Evolutionary conservation across 2,888 invertebrate species (phyloP).

Genomic region (Drosophila dives): DNA sequence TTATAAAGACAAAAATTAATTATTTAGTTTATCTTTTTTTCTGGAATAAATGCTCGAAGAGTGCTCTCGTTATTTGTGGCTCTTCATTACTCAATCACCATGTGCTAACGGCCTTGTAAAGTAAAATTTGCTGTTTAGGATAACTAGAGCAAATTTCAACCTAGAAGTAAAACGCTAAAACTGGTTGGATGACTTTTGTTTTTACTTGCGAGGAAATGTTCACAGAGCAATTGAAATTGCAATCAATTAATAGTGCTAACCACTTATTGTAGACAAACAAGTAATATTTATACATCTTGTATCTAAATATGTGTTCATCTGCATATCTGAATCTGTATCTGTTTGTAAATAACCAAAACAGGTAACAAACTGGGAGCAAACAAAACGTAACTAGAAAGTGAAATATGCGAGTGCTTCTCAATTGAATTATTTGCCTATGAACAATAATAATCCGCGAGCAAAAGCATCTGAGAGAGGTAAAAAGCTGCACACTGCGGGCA

Average conservation of each 20-base stretch:
- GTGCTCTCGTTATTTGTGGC: neutral
- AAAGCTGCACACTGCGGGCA: neutral
- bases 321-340: conserved; percentile 25
- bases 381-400: conserved; percentile 14
- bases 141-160: conserved; percentile 43
- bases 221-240: conserved; percentile 48
- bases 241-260: conserved; percentile 45
- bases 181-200: conserved; percentile 54
- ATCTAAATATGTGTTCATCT: conserved; percentile 6
- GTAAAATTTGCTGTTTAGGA: conserved; percentile 20
- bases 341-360: conserved; percentile 13
- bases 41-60: neutral
- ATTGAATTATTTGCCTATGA: conserved; percentile 59
- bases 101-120: conserved; percentile 41
- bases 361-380: conserved; percentile 17
- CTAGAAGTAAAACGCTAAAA: conserved; percentile 60
- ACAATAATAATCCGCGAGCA: conserved; percentile 30
- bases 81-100: neutral
- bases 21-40: neutral
- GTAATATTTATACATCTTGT: neutral
- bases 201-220: conserved; percentile 43
- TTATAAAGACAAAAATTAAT: neutral
- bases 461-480: conserved; percentile 3
- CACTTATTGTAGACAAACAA: conserved; percentile 27
- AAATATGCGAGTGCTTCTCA: conserved; percentile 31